Percentiles rank a stretch among this genome's conserved stretches.
Conservation (phyloP, 2,797 vertebrate genomes). For the Luscinia megarhynchos region DNA sequence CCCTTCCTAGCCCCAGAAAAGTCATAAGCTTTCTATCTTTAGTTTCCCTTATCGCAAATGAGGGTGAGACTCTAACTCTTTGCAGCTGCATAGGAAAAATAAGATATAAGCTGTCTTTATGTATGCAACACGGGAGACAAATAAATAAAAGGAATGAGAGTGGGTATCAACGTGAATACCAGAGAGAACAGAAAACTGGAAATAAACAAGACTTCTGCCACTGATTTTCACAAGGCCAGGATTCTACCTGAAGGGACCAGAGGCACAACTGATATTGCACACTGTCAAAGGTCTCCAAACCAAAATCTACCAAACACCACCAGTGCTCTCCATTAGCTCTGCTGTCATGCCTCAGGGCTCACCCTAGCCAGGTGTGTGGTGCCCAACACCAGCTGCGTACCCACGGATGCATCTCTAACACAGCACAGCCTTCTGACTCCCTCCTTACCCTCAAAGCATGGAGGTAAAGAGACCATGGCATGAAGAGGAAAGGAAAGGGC, state of each 20-base stretch:
- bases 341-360: rapidly evolving
- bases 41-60: constrained; percentile 24
- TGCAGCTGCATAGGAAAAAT: not conserved
- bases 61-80: not conserved
- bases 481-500: not conserved
- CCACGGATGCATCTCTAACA: rapidly evolving
- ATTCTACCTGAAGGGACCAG: not conserved
- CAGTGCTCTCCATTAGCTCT: not conserved
- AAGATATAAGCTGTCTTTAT: not conserved
- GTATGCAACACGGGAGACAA: not conserved
- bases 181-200: not conserved
- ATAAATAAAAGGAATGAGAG: not conserved
- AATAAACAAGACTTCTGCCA: not conserved
- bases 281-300: not conserved
- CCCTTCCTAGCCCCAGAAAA: constrained; percentile 46
- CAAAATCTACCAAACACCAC: not conserved
- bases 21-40: constrained; percentile 52
- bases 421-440: not conserved
- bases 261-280: not conserved
- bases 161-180: rapidly evolving
- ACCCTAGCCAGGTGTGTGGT: not conserved
- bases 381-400: rapidly evolving
- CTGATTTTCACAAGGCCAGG: not conserved
- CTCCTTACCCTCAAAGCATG: rapidly evolving
- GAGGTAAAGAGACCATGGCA: not conserved